Evolutionary conservation across 2,888 invertebrate species (phyloP).

Genomic region (Trichopria drosophilae): DNA sequence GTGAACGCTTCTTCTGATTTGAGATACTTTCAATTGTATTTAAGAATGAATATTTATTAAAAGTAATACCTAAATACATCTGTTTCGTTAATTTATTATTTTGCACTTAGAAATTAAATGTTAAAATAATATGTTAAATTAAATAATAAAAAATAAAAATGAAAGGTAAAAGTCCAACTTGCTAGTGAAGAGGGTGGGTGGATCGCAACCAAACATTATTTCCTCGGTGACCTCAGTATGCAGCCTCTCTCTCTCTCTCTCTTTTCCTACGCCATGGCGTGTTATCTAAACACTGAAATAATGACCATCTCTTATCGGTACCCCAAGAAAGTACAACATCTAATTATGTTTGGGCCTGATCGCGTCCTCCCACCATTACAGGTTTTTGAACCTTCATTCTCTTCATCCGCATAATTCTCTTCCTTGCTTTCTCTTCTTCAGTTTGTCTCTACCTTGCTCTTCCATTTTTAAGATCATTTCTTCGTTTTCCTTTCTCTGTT

Average conservation of each 20-base stretch:
- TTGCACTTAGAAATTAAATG: no score
- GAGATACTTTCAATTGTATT: not conserved
- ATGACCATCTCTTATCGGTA: conserved; percentile 53
- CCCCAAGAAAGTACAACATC: conserved; percentile 50
- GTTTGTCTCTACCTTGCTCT: conserved; percentile 8
- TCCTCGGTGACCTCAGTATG: no score
- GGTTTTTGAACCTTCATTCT: conserved; percentile 13
- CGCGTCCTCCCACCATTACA: conserved; percentile 22
- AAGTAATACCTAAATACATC: not conserved
- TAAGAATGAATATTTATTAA: not conserved
- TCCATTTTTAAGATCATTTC: not conserved
- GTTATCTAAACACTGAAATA: conserved; percentile 58
- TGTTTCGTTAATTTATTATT: not conserved
- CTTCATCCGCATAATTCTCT: no score
- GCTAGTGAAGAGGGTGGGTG: no score
- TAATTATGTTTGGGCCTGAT: conserved; percentile 49
- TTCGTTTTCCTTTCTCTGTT: not conserved
- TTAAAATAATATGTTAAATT: no score
- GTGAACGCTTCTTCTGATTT: not conserved
- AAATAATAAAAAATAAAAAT: no score
- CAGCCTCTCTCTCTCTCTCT: no score
- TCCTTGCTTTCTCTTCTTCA: not conserved
- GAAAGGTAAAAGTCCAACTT: no score
- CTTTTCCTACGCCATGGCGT: conserved; percentile 22
- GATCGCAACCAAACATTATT: no score